These are phyloP conservation scores for Pitangus sulphuratus DNA, from an alignment of 2,797 vertebrate genomes.

Conservation along the genomic window DNA sequence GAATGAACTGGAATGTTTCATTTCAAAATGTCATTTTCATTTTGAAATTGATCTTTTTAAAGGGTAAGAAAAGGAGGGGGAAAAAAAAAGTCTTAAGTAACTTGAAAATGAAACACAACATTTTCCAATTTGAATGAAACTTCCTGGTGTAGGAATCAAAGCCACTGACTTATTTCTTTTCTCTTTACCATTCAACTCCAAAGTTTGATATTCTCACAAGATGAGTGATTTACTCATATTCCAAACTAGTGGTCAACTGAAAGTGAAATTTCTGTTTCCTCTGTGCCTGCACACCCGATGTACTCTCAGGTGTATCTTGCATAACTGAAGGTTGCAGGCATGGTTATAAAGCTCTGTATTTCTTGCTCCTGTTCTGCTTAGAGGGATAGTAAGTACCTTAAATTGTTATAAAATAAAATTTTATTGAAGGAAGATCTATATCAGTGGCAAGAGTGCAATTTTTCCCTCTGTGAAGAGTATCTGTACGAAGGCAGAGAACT, in stretches of 20 bases:
- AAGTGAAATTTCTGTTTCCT: neutral
- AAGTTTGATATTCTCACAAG: neutral
- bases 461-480: neutral
- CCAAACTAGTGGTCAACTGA: neutral
- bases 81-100: conserved; percentile 8
- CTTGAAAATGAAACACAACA: conserved; percentile 9
- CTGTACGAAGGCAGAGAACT: neutral
- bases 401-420: neutral
- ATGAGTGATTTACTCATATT: neutral
- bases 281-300: neutral
- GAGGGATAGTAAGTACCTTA: neutral
- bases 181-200: neutral
- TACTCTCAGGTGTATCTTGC: neutral
- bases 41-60: conserved; percentile 67
- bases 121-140: conserved; percentile 8
- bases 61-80: conserved; percentile 40
- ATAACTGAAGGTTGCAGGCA: neutral
- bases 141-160: neutral
- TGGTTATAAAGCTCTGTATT: neutral
- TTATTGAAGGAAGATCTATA: neutral
- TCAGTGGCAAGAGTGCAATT: neutral
- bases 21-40: conserved; percentile 68
- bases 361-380: neutral
- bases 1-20: conserved; percentile 49
- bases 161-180: neutral